Percentiles rank a stretch among this genome's conserved stretches.
Conservation (phyloP, 2,888 invertebrate genomes). For the Cantharis flavilabris region DNA sequence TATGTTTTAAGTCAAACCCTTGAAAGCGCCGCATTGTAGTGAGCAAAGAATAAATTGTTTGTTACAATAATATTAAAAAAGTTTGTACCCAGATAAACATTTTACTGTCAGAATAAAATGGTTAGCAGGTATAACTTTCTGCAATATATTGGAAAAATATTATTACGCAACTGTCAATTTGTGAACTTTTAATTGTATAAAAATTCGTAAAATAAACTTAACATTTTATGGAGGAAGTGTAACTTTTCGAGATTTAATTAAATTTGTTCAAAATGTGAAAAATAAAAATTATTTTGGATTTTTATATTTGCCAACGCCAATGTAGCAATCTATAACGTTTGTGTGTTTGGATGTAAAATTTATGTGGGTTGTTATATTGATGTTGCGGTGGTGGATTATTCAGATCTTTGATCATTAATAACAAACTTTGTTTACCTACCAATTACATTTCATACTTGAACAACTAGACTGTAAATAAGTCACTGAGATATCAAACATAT, state of each 20-base stretch:
- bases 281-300: neutral
- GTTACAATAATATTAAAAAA: neutral
- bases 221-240: neutral
- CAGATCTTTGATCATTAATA: conserved; percentile 12
- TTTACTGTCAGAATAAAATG: neutral
- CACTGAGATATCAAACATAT: neutral
- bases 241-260: neutral
- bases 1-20: too few relatives aligned
- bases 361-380: conserved; percentile 3
- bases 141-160: neutral
- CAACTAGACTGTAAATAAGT: conserved; percentile 8
- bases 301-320: neutral
- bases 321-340: neutral
- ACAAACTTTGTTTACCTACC: conserved; percentile 8
- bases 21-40: too few relatives aligned
- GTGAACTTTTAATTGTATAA: neutral
- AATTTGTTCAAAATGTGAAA: neutral
- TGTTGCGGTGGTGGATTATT: conserved; percentile 13
- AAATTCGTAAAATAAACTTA: neutral
- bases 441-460: conserved; percentile 10
- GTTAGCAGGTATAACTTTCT: neutral
- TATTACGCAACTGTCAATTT: neutral
- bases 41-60: neutral
- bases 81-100: neutral
- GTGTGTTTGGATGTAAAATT: conserved; percentile 3